Evolutionary conservation across 2,888 invertebrate species (phyloP), one percentile per base, ranked within the genome.

Genomic region (Caenorhabditis doughertyi): DNA sequence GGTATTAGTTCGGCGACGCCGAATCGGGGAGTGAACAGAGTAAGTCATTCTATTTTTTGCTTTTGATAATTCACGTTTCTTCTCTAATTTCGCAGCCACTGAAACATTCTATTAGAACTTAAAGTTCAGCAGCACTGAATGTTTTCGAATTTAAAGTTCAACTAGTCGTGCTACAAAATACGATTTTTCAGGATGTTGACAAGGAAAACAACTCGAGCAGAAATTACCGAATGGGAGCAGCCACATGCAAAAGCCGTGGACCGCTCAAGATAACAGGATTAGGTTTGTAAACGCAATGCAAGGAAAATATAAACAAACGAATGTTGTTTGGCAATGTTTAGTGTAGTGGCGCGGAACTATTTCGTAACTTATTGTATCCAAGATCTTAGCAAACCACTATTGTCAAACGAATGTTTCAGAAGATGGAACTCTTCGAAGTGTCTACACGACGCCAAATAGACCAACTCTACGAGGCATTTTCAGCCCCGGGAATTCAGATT

Each of bases 401-500:
- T 18, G n/a, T 32, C 9, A 49, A 3, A n/a, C 23, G 16, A 25
- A 2, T 35, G 3, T 51, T 74, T 29, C 79, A 83, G 84, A 84
- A 44, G 82, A 82, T 60, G 86, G 85, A 47, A 85, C 87, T 11
- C 53, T 76, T n/a, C 83, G 87, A 21, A 86, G 84, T 71, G 79
- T 86, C 42, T 88, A 88, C 68, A 71, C 82, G 25, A 88, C 88
- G 5, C 88, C 88, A 42, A 85, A 84, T 39, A 79, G 88, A 25
- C 84, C 84, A 23, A 56, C 86, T 0, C 67, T 87, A 25, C 84
- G 81, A 44, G 81, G 83, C 11, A 53, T 87, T 3, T 87, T 87
- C 84, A 85, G 86, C 53, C 86, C 88, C n/a, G 73, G 79, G 11
- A 70, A 53, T 23, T 42, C 79, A 1, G 74, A 62, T 23, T 55